Evolutionary conservation across 2,888 invertebrate genomes (phyloP).

Genomic region (Dioctria rufipes): DNA sequence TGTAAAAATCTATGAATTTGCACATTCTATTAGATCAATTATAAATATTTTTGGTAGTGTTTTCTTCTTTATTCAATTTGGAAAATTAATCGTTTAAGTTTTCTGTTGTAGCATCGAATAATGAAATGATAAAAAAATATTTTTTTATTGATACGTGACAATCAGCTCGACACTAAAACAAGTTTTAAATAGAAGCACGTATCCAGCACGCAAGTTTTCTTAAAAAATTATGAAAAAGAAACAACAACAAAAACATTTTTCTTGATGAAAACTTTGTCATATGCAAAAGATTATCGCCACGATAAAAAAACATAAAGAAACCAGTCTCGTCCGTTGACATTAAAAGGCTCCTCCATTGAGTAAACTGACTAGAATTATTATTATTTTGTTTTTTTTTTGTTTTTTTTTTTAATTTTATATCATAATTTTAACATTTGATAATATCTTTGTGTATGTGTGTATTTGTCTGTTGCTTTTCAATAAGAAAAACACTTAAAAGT

Average conservation of each 20-base stretch:
- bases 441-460: not conserved
- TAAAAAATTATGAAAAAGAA: not conserved
- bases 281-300: slow-evolving; percentile 7
- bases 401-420: slow-evolving; percentile 10
- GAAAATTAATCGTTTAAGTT: no score
- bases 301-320: not conserved
- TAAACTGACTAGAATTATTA: not conserved
- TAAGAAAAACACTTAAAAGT: slow-evolving; percentile 9
- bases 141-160: no score
- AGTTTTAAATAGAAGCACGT: no score
- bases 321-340: slow-evolving; percentile 43
- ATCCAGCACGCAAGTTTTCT: no score
- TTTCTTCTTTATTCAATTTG: no score
- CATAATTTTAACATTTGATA: slow-evolving; percentile 41
- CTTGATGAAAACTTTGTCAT: slow-evolving; percentile 20
- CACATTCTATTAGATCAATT: no score
- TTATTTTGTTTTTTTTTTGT: slow-evolving; percentile 13
- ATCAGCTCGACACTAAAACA: no score
- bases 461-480: not conserved
- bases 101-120: no score
- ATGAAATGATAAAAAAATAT: no score
- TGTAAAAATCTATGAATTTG: no score
- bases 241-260: not conserved
- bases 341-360: slow-evolving; percentile 4
- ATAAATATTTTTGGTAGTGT: no score